Evolutionary conservation across 2,888 invertebrate genomes (phyloP), one percentile per base, ranked within the genome.

Genomic region (Drosophila fungiperda): DNA sequence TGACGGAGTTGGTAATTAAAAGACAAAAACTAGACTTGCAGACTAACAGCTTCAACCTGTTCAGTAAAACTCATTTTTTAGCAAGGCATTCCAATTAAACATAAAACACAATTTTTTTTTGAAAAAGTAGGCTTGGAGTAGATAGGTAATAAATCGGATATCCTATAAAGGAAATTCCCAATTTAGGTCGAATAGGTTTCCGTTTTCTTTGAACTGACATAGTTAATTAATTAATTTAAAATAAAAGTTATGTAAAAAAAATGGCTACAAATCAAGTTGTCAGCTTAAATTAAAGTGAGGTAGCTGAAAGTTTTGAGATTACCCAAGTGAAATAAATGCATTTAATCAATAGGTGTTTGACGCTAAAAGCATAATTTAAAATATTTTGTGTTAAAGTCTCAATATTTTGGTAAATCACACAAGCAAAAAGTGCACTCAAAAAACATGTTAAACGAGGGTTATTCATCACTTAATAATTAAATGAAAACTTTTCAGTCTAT

Each of bases 1-100:
- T 64, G 55, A 76, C 40, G 48, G 20, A 45, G 57, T 20, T 65
- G 53, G 68, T 68, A 82, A 74, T 80, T 71, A 82, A 80, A 67
- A 68, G 67, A 45, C 78, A 68, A 26, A 2, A 2, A 62, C 68
- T 45, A 23, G 15, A 55, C 20, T 26, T 49, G 32, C 36, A 11
- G n/a, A 9, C 12, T 33, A n/a, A 17, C 40, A 15, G 40, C 40
- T 32, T 54, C 17, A 11, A 29, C 62, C 49, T 50, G 49, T 65
- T 79, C 42, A 40, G 49, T n/a, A 3, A 9, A 32, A 2, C 40
- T 36, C 45, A 40, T 36, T 55, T 52, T 17, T 6, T n/a, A 45
- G 52, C 49, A 26, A 20, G 32, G 23, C 57, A 20, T 20, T 36
- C n/a, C n/a, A n/a, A n/a, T 0, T 20, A 17, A 17, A 48, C 48